A percentile compares a stretch with the other conserved stretches of the same genome.
Conservation (phyloP, 92 coral and sea anemone species). For the Phenganax stokvisi region DNA sequence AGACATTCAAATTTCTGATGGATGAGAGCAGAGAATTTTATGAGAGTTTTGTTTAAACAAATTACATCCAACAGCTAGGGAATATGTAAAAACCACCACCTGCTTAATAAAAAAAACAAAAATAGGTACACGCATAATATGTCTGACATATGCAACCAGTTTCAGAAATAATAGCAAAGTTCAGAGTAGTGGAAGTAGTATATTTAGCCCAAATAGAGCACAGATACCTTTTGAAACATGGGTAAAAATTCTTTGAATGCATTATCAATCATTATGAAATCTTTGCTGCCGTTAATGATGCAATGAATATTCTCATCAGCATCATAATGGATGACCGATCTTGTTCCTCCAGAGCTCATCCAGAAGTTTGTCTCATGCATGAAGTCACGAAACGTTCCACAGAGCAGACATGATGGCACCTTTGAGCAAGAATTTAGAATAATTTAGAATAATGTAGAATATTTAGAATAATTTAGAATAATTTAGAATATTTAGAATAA, state of each 20-base stretch:
- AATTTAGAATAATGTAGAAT: background rate
- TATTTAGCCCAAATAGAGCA: background rate
- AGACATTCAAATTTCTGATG: conserved; percentile 14
- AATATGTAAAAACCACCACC: too few relatives aligned
- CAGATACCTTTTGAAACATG: conserved; percentile 67
- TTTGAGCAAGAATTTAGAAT: background rate
- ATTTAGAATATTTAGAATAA: background rate
- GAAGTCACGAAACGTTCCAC: conserved; percentile 84
- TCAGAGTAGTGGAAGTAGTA: too few relatives aligned
- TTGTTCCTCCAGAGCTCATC: conserved; percentile 98
- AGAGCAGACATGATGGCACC: conserved; percentile 79
- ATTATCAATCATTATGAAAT: conserved; percentile 81
- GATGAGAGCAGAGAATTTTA: too few relatives aligned
- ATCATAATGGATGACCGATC: conserved; percentile 87
- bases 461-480: too few relatives aligned
- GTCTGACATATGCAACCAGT: too few relatives aligned
- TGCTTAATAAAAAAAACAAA: too few relatives aligned
- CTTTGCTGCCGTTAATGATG: conserved; percentile 80
- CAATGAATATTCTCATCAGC: conserved; percentile 96
- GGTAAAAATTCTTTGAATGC: conserved; percentile 56
- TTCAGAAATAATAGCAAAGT: too few relatives aligned
- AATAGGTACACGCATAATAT: too few relatives aligned
- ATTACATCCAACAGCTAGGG: too few relatives aligned
- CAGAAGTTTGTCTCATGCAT: conserved; percentile 96
- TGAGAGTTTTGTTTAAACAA: too few relatives aligned